Conservation (phyloP, 2,888 invertebrate species). For the Himalopsyche kuldschensis region DNA sequence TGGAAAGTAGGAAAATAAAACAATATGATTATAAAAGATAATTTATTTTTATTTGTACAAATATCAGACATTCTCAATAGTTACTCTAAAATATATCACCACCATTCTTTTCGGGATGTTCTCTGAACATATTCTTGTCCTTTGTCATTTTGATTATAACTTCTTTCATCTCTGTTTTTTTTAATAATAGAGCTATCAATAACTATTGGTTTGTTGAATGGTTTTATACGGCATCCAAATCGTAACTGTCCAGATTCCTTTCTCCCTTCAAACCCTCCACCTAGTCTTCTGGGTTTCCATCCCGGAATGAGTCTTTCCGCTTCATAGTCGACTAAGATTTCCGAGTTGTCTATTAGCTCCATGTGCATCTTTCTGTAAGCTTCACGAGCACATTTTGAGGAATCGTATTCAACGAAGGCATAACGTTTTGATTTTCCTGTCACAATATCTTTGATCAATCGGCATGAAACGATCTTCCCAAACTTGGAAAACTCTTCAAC, state of each 20-base stretch:
- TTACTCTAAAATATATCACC: not conserved
- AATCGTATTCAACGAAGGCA: conserved; percentile 81
- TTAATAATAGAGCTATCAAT: conserved; percentile 34
- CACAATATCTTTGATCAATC: conserved; percentile 76
- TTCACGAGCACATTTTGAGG: conserved; percentile 60
- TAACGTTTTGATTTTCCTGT: conserved; percentile 83
- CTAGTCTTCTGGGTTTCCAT: conserved; percentile 83
- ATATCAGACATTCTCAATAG: not conserved
- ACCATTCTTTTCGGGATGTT: not conserved
- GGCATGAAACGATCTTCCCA: conserved; percentile 66
- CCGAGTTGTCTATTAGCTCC: conserved; percentile 65
- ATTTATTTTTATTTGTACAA: too few species aligned
- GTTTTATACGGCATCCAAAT: conserved; percentile 80
- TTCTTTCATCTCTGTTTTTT: not conserved
- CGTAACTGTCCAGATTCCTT: conserved; percentile 86
- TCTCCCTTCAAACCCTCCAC: conserved; percentile 85
- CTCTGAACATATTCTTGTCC: not conserved
- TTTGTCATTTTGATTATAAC: not conserved
- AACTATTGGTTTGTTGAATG: conserved; percentile 69
- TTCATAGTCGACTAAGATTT: conserved; percentile 77
- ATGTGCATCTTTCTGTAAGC: conserved; percentile 66
- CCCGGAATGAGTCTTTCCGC: conserved; percentile 70
- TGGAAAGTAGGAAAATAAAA: too few species aligned
- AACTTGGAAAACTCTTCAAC: conserved; percentile 62
- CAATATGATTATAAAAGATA: too few species aligned